A percentile compares a stretch with the other conserved stretches of the same genome.
These are phyloP conservation scores for Octomys mimax DNA, from an alignment of 2,797 vertebrate genomes.

Conservation along the genomic window DNA sequence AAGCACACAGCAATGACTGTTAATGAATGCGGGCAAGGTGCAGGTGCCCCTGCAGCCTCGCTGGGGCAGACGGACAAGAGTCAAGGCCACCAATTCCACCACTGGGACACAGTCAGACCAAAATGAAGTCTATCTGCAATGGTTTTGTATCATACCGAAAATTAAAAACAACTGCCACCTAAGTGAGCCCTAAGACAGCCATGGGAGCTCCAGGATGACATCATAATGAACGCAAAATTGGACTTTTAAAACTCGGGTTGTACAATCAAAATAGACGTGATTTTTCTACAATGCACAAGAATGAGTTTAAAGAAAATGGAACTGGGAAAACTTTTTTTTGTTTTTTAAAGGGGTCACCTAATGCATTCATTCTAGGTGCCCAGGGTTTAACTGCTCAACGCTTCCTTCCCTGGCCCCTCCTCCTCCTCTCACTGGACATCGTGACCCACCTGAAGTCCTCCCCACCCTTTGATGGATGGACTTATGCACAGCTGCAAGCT, in stretches of 20 bases:
- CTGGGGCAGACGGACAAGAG: background rate
- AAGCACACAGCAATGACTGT: background rate
- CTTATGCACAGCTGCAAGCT: background rate
- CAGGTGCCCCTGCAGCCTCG: background rate
- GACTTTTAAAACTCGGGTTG: background rate
- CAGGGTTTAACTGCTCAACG: background rate
- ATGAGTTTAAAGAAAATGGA: constrained; percentile 42
- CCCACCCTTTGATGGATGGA: no score
- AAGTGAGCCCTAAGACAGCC: background rate
- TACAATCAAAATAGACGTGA: background rate
- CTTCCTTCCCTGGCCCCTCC: background rate
- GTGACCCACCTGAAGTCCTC: background rate
- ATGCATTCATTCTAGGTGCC: background rate
- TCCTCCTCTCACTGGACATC: background rate
- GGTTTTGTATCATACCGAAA: background rate
- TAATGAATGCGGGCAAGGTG: background rate
- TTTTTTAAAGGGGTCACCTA: background rate
- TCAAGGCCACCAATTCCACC: background rate
- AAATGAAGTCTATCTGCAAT: background rate
- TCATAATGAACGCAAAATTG: background rate
- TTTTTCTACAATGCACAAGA: constrained; percentile 5
- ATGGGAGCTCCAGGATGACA: background rate
- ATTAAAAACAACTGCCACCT: background rate
- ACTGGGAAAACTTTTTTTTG: background rate
- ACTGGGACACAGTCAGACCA: background rate